A percentile compares a stretch with the other conserved stretches of the same genome.
These are phyloP conservation scores for Phengaris alcon DNA, from an alignment of 2,888 invertebrate genomes.

Conservation along the genomic window DNA sequence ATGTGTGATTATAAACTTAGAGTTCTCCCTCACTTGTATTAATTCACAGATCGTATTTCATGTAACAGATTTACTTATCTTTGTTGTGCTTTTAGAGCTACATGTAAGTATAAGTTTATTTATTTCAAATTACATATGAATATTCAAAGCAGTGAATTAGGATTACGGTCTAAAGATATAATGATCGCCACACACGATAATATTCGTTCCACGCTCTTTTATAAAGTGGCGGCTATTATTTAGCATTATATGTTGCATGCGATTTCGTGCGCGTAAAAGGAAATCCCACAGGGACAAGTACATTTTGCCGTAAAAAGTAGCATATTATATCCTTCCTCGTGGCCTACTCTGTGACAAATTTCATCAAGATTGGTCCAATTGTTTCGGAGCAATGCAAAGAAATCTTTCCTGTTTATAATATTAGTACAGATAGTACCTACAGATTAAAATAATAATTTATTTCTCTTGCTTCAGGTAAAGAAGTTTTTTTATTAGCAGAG, in stretches of 20 bases:
- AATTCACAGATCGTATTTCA: constrained; percentile 26
- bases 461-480: constrained; percentile 4
- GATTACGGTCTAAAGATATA: background rate
- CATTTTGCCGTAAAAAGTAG: no score
- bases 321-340: no score
- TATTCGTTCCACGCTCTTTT: background rate
- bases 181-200: background rate
- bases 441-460: background rate
- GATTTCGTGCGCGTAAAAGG: no score
- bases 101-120: background rate
- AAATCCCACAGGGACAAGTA: no score
- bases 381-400: no score
- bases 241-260: no score
- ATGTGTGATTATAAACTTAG: constrained; percentile 45
- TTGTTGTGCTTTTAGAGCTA: constrained; percentile 22
- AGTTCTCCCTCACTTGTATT: constrained; percentile 32
- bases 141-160: constrained; percentile 9
- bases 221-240: no score
- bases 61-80: constrained; percentile 21
- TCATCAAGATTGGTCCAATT: no score
- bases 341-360: no score
- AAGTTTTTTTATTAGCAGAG: background rate
- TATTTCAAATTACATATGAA: constrained; percentile 10
- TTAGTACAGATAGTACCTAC: background rate
- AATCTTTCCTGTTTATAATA: no score